Base-by-base conservation (phyloP, 2,888 invertebrate species). In the Zonitis immaculata region DNA sequence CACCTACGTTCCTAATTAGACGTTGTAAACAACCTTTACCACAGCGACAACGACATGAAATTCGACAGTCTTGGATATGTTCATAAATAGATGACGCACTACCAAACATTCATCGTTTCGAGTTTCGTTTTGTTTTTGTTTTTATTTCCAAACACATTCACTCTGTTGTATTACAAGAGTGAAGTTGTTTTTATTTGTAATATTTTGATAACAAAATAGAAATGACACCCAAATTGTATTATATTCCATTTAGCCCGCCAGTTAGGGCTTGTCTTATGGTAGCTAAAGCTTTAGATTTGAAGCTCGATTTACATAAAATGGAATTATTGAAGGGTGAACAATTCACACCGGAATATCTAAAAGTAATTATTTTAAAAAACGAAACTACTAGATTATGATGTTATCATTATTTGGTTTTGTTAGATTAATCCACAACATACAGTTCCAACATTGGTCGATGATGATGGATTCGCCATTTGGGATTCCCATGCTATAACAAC, bases 401-500 rank as follows among this genome's bases (percentile, higher is more conserved):
- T 25, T 25, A 25, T 25, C 25, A 25, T 25, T 25, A 6, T 16
- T 6, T 16, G 4, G 5, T 20, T 9, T 43, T 20, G n/a, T 42
- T 74, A 84, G 85, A 77, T 87, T 63, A 87, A 86, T 67, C 83
- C 83, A 2, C 77, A 84, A 43, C 82, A 82, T 59, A 80, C 84
- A 61, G 80, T 88, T 16, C 88, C 88, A 16, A 82, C 82, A 1
- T 65, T 88, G 59, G 73, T 80, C 20, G 81, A 81, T 46, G 78
- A 79, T 49, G 77, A 80, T 11, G 82, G 80, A 43, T 75, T 78
- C 11, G 77, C 78, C 22, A 71, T 83, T 11, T 77, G 77, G 76
- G 88, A 88, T 66, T 86, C 86, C 51, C 86, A 86, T 63, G 85
- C 84, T 0, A 87, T 87, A 61, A 78, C 74, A 44, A 69, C 79